A percentile compares a stretch with the other conserved stretches of the same genome.
phyloP scores from a whole-genome alignment of 1,140 invertebrate species.

The Lethrus apterus region DNA sequence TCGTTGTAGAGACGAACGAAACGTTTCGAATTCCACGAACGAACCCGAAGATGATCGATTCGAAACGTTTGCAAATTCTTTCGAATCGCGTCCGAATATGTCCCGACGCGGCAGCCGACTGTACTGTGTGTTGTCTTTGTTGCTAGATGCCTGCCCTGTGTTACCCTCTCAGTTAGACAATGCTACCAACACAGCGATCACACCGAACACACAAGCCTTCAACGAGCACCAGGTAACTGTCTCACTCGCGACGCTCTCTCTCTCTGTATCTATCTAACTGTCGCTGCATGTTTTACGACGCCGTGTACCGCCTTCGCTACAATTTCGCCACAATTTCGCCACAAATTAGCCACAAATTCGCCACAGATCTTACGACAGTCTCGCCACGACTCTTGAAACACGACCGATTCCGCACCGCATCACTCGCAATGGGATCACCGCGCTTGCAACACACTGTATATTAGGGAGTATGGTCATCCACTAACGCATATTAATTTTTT shows the following conservation, averaged over 20 bases:
- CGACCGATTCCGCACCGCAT: too few relatives aligned
- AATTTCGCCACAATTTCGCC: not conserved
- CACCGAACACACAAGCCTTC: constrained; percentile 40
- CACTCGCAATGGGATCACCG: too few relatives aligned
- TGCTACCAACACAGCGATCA: constrained; percentile 46
- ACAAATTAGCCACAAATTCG: not conserved
- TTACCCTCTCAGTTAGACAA: constrained; percentile 61
- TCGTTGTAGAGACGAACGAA: not conserved
- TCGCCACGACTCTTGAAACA: too few relatives aligned
- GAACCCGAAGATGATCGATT: not conserved
- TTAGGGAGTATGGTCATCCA: too few relatives aligned
- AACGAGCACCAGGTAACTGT: constrained; percentile 43
- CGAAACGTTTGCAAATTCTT: too few relatives aligned
- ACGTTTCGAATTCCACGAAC: not conserved
- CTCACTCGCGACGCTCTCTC: constrained; percentile 28
- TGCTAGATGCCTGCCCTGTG: constrained; percentile 58
- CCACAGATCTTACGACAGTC: not conserved
- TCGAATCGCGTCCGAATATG: constrained; percentile 17
- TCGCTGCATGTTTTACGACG: constrained; percentile 18
- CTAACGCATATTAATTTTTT: too few relatives aligned
- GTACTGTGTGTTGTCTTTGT: constrained; percentile 51
- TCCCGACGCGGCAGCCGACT: constrained; percentile 32
- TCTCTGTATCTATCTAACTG: constrained; percentile 31
- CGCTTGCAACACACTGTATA: too few relatives aligned
- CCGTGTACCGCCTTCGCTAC: constrained; percentile 3